Evolutionary conservation across 2,888 invertebrate genomes (phyloP).

Genomic region (Miltochrista miniata): DNA sequence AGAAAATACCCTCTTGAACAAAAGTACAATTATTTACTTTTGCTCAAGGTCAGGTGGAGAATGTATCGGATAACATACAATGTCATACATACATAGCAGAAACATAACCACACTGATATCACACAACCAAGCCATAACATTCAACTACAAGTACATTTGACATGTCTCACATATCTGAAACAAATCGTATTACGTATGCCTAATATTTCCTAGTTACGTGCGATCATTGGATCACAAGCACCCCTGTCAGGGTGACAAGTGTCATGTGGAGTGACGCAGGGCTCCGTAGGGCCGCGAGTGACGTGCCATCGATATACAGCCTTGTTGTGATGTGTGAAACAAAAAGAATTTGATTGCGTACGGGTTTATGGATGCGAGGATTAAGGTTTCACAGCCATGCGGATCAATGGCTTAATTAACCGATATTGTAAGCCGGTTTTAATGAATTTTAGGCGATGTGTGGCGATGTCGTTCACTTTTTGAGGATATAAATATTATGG

Average conservation of each 20-base stretch:
- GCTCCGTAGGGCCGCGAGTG: background rate
- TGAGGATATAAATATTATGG: no score
- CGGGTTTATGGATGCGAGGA: background rate
- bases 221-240: slow-evolving; percentile 24
- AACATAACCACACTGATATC: no score
- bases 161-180: slow-evolving; percentile 1
- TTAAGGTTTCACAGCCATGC: background rate
- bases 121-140: no score
- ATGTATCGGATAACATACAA: no score
- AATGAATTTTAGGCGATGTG: background rate
- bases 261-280: slow-evolving; percentile 13
- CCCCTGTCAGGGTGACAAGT: slow-evolving; percentile 21
- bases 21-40: no score
- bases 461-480: no score
- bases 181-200: slow-evolving; percentile 18
- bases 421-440: background rate
- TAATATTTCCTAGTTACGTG: slow-evolving; percentile 20
- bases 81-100: no score
- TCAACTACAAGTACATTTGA: no score
- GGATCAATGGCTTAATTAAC: background rate
- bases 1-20: no score
- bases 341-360: slow-evolving; percentile 2
- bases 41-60: no score
- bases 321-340: slow-evolving; percentile 5
- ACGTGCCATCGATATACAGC: slow-evolving; percentile 7